Percentiles rank a stretch among this genome's conserved stretches.
Evolutionary conservation across 2,113 vertebrate species (phyloP).

Genomic region (Eretmodus cyanostictus): DNA sequence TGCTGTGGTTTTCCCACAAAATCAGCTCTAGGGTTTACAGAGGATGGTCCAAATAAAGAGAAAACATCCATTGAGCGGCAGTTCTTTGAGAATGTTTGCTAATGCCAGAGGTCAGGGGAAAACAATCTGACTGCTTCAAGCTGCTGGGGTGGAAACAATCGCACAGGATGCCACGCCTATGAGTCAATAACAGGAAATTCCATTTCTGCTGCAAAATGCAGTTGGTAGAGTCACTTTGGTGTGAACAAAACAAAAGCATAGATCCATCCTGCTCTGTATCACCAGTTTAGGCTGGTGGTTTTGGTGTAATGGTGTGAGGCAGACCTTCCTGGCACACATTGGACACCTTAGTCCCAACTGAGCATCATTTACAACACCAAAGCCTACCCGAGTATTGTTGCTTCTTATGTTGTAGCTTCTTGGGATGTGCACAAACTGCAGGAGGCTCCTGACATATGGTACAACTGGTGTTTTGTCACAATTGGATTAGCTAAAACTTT

Average conservation of each 20-base stretch:
- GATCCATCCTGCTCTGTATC: neutral
- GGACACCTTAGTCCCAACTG: neutral
- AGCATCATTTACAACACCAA: neutral
- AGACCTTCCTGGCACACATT: neutral
- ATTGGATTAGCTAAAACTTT: neutral
- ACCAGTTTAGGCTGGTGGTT: neutral
- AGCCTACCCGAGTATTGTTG: neutral
- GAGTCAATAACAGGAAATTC: neutral
- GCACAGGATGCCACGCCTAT: neutral
- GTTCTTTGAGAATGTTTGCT: neutral
- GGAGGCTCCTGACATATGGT: neutral
- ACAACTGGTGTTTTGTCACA: neutral
- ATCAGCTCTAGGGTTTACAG: neutral
- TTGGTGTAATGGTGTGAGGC: neutral
- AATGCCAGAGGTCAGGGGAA: neutral
- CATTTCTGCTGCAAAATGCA: neutral
- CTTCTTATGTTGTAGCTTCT: neutral
- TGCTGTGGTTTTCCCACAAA: neutral
- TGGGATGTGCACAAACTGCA: neutral
- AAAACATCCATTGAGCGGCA: neutral
- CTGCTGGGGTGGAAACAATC: neutral
- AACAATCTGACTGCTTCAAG: neutral
- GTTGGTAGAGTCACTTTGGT: neutral
- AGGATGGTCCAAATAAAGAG: neutral
- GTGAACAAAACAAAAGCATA: neutral